Percentiles rank a stretch among this genome's conserved stretches.
phyloP scores from a whole-genome alignment of 1,140 invertebrate species.

The Subanguina moxae region DNA sequence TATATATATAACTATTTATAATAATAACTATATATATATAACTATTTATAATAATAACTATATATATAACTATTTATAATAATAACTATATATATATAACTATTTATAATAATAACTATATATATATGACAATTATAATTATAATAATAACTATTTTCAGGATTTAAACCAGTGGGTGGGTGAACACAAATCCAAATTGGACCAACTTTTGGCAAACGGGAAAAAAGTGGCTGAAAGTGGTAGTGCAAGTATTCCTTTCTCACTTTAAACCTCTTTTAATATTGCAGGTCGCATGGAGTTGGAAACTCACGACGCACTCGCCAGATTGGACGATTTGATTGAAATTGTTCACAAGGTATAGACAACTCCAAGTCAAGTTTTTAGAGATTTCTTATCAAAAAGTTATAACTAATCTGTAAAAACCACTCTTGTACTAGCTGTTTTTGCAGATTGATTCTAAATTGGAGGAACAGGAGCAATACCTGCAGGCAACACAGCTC shows the following conservation, averaged over 20 bases:
- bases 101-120: too few species aligned
- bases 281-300: conserved; percentile 38
- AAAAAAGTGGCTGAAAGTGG: conserved; percentile 45
- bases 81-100: too few species aligned
- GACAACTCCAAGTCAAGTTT: neutral
- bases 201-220: conserved; percentile 43
- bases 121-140: too few species aligned
- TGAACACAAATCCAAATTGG: conserved; percentile 30
- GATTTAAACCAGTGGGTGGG: conserved; percentile 29
- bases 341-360: conserved; percentile 25
- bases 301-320: conserved; percentile 38
- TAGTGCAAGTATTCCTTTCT: too few species aligned
- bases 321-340: conserved; percentile 41
- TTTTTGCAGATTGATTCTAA: neutral
- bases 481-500: neutral
- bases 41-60: too few species aligned
- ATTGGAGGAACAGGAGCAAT: neutral
- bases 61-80: too few species aligned
- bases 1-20: too few species aligned
- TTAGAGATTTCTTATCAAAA: neutral
- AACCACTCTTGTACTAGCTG: neutral
- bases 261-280: too few species aligned
- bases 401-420: neutral
- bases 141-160: conserved; percentile 14
- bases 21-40: too few species aligned